These are phyloP conservation scores for Hypolimnas misippus DNA, from an alignment of 2,888 invertebrate species.

Conservation along the genomic window DNA sequence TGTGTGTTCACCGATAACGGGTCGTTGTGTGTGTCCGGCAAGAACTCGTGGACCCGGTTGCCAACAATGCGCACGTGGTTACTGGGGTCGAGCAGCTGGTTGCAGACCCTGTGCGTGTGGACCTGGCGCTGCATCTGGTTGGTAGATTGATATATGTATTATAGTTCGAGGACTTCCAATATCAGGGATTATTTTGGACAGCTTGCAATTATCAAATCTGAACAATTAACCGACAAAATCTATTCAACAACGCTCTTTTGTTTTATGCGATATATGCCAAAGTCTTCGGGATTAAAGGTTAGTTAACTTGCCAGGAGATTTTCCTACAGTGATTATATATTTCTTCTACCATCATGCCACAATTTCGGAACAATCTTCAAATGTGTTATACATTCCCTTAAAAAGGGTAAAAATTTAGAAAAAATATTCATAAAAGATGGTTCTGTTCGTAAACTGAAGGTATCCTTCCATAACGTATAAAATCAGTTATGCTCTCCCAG, in stretches of 20 bases:
- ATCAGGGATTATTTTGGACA: not conserved
- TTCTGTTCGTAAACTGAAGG: not conserved
- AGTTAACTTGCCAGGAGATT: too few species aligned
- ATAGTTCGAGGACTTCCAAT: not conserved
- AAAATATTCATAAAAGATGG: not conserved
- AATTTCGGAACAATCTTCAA: too few species aligned
- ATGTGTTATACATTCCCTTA: too few species aligned
- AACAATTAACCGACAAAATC: not conserved
- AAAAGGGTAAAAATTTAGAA: too few species aligned
- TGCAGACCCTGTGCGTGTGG: conserved; percentile 91
- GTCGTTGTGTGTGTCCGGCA: conserved; percentile 96
- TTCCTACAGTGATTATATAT: too few species aligned
- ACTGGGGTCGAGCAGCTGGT: conserved; percentile 92
- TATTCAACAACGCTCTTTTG: not conserved
- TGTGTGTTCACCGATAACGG: conserved; percentile 94
- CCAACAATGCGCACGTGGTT: conserved; percentile 90
- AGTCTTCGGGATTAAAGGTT: too few species aligned
- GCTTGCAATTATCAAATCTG: not conserved
- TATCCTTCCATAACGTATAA: conserved; percentile 7
- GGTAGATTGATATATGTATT: conserved; percentile 40
- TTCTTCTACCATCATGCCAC: too few species aligned
- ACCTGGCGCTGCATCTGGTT: conserved; percentile 65
- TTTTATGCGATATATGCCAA: not conserved
- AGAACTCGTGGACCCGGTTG: conserved; percentile 93
- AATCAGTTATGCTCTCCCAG: conserved; percentile 82